Base-by-base conservation (phyloP, 2,888 invertebrate genomes). In the Oscheius sp. region DNA sequence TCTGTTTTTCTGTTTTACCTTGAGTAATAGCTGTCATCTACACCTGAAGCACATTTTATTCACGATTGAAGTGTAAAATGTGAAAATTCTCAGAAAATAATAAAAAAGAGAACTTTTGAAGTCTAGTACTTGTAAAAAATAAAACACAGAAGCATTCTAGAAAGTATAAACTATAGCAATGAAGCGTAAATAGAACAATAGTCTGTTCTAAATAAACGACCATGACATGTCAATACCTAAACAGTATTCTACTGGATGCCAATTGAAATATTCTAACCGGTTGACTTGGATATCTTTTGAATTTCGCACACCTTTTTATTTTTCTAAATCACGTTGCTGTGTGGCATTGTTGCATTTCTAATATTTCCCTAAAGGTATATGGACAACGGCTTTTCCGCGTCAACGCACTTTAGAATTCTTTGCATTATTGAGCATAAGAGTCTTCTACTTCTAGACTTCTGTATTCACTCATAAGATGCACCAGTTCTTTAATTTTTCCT, bases 311-410 rank as follows among this genome's bases (percentile, higher is more conserved):
- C 37, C 37, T 8, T 37, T 15, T 37, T 37, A 10, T 37, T 37
- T 37, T 37, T 37, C 20, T 48, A 25, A 48, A 23, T 48, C 25
- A n/a, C n/a, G n/a, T n/a, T n/a, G n/a, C n/a, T n/a, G n/a, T n/a
- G n/a, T n/a, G n/a, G n/a, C n/a, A n/a, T n/a, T n/a, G n/a, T n/a
- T n/a, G n/a, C n/a, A n/a, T n/a, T n/a, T n/a, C n/a, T n/a, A n/a
- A n/a, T n/a, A 15, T 55, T 55, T n/a, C 8, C 10, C 37, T 8
- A 33, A 34, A 55, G 42, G 42, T 61, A 29, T 5, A 31, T 29
- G 15, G 61, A 31, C 42, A 61, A 42, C 61, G 45, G 61, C 45
- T 61, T 61, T n/a, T 61, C 42, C 61, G 61, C 61, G 42, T 58
- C 58, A 58, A 27, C 39, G 25, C 61, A 27, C 61, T 61, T 45